A percentile compares a stretch with the other conserved stretches of the same genome.
Conservation (phyloP, 1,140 invertebrate species). For the Popillia japonica region DNA sequence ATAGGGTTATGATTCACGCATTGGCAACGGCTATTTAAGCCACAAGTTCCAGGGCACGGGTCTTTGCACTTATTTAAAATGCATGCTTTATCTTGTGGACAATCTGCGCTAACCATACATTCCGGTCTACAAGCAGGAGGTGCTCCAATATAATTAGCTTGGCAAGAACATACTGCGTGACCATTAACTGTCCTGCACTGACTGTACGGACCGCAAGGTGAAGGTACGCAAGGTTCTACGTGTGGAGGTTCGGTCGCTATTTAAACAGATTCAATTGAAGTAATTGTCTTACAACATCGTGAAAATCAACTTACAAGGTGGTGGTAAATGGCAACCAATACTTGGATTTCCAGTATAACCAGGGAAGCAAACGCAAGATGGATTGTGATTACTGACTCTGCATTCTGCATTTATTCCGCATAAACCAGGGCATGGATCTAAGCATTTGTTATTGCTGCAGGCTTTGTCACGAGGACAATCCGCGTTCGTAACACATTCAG, state of each 20-base stretch:
- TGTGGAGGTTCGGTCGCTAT: constrained; percentile 57
- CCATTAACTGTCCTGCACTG: constrained; percentile 69
- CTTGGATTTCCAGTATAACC: constrained; percentile 80
- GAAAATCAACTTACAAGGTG: constrained; percentile 65
- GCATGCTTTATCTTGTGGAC: constrained; percentile 72
- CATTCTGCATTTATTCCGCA: constrained; percentile 80
- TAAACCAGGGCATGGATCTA: constrained; percentile 75
- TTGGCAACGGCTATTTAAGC: constrained; percentile 72
- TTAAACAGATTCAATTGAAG: constrained; percentile 38
- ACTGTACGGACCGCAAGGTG: constrained; percentile 73
- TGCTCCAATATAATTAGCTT: constrained; percentile 68
- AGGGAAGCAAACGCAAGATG: constrained; percentile 74
- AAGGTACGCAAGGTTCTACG: constrained; percentile 69
- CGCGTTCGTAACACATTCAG: constrained; percentile 75
- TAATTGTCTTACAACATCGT: not conserved
- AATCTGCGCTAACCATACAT: constrained; percentile 74
- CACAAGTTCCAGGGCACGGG: constrained; percentile 75
- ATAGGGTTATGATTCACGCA: constrained; percentile 77
- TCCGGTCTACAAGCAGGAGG: constrained; percentile 74
- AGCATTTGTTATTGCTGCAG: constrained; percentile 74
- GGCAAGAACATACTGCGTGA: constrained; percentile 73
- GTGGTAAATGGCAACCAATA: constrained; percentile 66
- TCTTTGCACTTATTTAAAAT: constrained; percentile 74
- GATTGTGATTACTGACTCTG: constrained; percentile 76
- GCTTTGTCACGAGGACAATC: constrained; percentile 74